phyloP scores from a whole-genome alignment of 2,113 vertebrate species.

The Megaceryle maxima region DNA sequence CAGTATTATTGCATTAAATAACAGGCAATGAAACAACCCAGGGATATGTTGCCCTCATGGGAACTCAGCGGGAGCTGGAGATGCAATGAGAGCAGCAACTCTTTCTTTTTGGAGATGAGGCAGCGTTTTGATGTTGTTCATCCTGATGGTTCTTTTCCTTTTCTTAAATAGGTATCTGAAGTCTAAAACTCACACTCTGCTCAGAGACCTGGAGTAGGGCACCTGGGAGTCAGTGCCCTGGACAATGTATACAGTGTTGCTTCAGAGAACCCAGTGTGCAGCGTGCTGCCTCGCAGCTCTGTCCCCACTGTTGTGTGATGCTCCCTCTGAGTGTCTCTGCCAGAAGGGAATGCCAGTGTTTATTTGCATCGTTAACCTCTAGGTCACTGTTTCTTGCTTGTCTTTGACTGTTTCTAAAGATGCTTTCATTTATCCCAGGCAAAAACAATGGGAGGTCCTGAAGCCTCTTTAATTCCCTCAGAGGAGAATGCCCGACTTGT shows the following conservation, averaged over 20 bases:
- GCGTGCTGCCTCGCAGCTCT: not conserved
- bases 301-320: not conserved
- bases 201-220: not conserved
- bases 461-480: not conserved
- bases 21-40: not conserved
- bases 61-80: not conserved
- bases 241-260: accelerated
- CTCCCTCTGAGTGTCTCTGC: not conserved
- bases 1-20: not conserved
- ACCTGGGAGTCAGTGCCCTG: not conserved
- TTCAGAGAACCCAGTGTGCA: accelerated
- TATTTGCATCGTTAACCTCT: not conserved
- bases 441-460: not conserved
- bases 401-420: not conserved
- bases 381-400: not conserved
- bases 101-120: not conserved
- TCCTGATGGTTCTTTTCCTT: not conserved
- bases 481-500: not conserved
- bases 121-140: not conserved
- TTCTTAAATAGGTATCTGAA: not conserved
- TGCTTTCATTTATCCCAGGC: not conserved
- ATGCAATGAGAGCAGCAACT: not conserved
- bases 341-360: not conserved
- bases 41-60: not conserved
- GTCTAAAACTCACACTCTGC: not conserved